Percentiles rank a stretch among this genome's conserved stretches.
phyloP scores from a whole-genome alignment of 2,888 invertebrate species.

The Poecilus cupreus region DNA sequence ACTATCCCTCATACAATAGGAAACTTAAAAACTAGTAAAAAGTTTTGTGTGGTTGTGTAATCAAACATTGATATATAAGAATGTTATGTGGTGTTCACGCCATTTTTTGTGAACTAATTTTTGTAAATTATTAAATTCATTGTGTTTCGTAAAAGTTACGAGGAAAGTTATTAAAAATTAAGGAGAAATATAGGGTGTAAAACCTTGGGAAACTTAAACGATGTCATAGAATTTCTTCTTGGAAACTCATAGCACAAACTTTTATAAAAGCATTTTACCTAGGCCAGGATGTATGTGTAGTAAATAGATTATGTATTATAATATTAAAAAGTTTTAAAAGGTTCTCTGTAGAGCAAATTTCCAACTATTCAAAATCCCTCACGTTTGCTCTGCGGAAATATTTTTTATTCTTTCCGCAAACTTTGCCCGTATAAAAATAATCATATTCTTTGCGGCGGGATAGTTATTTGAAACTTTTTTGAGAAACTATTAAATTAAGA shows the following conservation, averaged over 20 bases:
- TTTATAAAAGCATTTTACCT: constrained; percentile 16
- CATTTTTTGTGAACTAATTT: too few relatives aligned
- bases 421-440: constrained; percentile 10
- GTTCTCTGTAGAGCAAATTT: neutral
- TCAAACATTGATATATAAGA: too few relatives aligned
- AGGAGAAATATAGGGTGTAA: too few relatives aligned
- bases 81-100: too few relatives aligned
- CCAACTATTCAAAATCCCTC: constrained; percentile 8
- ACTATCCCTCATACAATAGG: too few relatives aligned
- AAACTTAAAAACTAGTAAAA: too few relatives aligned
- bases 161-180: too few relatives aligned
- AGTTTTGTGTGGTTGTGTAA: too few relatives aligned
- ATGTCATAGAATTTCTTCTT: neutral
- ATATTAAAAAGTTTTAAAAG: constrained; percentile 24
- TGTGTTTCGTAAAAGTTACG: too few relatives aligned
- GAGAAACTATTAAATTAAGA: constrained; percentile 28
- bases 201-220: too few relatives aligned
- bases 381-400: neutral
- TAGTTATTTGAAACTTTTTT: constrained; percentile 7
- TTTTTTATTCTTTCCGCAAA: neutral
- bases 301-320: constrained; percentile 24
- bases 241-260: neutral
- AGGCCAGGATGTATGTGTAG: neutral
- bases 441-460: constrained; percentile 5
- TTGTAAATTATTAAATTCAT: too few relatives aligned